Evolutionary conservation across 2,888 invertebrate species (phyloP).

Genomic region (Conus canariensis): DNA sequence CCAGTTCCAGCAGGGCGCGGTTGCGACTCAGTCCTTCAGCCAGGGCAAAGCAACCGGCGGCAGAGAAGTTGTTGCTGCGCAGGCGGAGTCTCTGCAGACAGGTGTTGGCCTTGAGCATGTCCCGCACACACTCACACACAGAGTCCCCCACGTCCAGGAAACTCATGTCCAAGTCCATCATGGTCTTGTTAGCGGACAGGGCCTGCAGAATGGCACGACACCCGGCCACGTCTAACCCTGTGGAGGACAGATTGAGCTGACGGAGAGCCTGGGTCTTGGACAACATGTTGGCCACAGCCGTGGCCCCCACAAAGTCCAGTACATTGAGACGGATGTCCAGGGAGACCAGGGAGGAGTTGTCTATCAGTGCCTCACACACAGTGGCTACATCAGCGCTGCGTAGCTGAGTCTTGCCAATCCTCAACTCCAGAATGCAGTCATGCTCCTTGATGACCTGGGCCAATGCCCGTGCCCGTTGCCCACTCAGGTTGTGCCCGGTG

Average conservation of each 20-base stretch:
- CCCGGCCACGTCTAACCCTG: constrained; percentile 67
- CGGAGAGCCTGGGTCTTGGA: constrained; percentile 64
- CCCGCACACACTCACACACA: constrained; percentile 68
- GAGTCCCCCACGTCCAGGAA: constrained; percentile 74
- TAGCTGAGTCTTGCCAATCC: constrained; percentile 73
- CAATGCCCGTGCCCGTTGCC: constrained; percentile 64
- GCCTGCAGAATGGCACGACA: constrained; percentile 64
- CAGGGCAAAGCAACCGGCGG: constrained; percentile 70
- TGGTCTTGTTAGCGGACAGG: constrained; percentile 60
- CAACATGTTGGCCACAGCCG: constrained; percentile 65
- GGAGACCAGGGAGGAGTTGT: constrained; percentile 63
- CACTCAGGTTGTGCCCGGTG: constrained; percentile 69
- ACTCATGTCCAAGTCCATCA: constrained; percentile 75
- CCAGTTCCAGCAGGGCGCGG: constrained; percentile 68
- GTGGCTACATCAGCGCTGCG: constrained; percentile 64
- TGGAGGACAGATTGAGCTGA: constrained; percentile 72
- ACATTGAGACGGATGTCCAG: constrained; percentile 73
- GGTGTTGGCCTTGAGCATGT: constrained; percentile 66
- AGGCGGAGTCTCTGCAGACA: constrained; percentile 70
- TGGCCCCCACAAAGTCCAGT: constrained; percentile 69
- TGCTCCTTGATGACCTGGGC: constrained; percentile 64
- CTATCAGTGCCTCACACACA: constrained; percentile 62
- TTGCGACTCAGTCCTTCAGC: constrained; percentile 70
- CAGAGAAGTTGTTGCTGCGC: constrained; percentile 70
- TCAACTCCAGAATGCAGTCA: constrained; percentile 73